Percentiles rank a stretch among this genome's conserved stretches.
phyloP scores from a whole-genome alignment of 2,888 invertebrate genomes.

The Volucella zonaria region DNA sequence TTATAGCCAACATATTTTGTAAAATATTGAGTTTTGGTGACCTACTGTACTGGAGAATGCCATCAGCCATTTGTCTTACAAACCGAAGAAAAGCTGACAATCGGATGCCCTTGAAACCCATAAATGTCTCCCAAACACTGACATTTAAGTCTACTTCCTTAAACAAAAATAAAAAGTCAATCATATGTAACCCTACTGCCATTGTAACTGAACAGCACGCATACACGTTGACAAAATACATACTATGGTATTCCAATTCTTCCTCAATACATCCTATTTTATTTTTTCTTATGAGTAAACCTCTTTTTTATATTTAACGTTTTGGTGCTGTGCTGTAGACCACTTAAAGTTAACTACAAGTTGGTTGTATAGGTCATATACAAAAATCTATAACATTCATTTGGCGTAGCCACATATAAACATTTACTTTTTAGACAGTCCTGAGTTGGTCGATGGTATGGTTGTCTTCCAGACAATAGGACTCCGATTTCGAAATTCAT shows the following conservation, averaged over 20 bases:
- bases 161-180: constrained; percentile 2
- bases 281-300: constrained; percentile 6
- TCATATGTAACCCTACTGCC: constrained; percentile 36
- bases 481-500: constrained; percentile 70
- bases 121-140: constrained; percentile 32
- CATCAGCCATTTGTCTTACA: too few relatives aligned
- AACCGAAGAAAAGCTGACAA: background rate
- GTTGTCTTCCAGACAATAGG: constrained; percentile 70
- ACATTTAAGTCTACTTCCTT: constrained; percentile 27
- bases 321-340: constrained; percentile 40
- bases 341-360: constrained; percentile 51
- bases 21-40: too few relatives aligned
- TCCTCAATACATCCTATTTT: constrained; percentile 37
- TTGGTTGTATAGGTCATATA: constrained; percentile 35
- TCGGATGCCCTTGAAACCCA: constrained; percentile 50
- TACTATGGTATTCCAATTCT: constrained; percentile 2
- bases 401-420: constrained; percentile 44
- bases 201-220: constrained; percentile 22
- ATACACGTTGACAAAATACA: constrained; percentile 2
- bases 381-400: constrained; percentile 23
- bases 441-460: constrained; percentile 57
- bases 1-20: too few relatives aligned
- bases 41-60: too few relatives aligned
- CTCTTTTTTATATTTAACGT: constrained; percentile 23
- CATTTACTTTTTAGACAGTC: constrained; percentile 57